Base-by-base conservation (phyloP, 2,113 vertebrate genomes). In the Orthonyx spaldingii region DNA sequence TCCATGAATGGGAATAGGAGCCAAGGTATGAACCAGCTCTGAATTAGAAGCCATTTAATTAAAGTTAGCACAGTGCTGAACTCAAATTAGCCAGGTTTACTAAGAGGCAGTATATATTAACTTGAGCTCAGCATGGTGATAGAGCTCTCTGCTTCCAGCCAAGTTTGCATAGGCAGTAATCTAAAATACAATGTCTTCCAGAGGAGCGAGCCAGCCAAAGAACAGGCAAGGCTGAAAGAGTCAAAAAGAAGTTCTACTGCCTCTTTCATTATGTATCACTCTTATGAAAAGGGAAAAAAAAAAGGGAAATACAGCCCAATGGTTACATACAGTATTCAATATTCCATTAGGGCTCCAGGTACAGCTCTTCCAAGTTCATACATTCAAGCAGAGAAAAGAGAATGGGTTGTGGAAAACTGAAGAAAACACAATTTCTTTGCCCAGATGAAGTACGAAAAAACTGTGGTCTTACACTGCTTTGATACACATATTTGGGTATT, bases 21-120 rank as follows among this genome's bases (percentile, higher is more conserved):
- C 93, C 78, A 95, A 84, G 79, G 61, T 66, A 80, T 30, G 33
- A 96, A 66, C 28, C 28, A 90, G n/a, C 33, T 93, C 68, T 81
- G 47, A 96, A 94, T 66, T 61, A 59, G 79, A 85, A 90, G 76
- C 13, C 35, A 77, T 97, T 92, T 96, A 86, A 95, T 93, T 93
- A 95, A 90, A 93, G 79, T 57, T 88, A 94, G 33, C 60, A 57
- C 11, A 9, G 50, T 46, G 60, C 52, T 95, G 90, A 94, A 75
- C 86, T 33, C 55, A 90, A 84, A 95, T 95, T 75, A 92, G 27
- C 50, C 84, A 81, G 80, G 59, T 85, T 92, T 94, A 80, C 88
- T 68, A 86, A 66, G 50, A 89, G 68, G 55, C 71, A 89, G 71
- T 42, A 39, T 77, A 84, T 19, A 68, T 87, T 90, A 92, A 59